Percentiles rank a stretch among this genome's conserved stretches.
phyloP scores from a whole-genome alignment of 2,888 invertebrate species.

The Unio delphinus region DNA sequence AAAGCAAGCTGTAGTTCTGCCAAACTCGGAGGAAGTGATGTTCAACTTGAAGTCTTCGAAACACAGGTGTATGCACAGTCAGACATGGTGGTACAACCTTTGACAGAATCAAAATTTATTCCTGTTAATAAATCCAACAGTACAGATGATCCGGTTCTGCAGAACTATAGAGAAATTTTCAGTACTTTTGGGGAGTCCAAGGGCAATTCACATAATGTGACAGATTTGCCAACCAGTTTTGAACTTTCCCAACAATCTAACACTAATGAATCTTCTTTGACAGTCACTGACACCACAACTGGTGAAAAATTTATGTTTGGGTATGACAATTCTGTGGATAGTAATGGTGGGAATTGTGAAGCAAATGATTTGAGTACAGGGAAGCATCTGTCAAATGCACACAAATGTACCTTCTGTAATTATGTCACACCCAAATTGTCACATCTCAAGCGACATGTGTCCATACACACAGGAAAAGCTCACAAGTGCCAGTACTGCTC shows the following conservation, averaged over 20 bases:
- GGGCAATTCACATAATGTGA: too few relatives aligned
- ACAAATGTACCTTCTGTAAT: constrained; percentile 18
- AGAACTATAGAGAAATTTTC: too few relatives aligned
- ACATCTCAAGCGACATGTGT: constrained; percentile 21
- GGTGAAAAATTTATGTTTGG: too few relatives aligned
- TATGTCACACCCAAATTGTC: constrained; percentile 25
- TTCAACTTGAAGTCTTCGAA: not conserved
- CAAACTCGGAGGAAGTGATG: constrained; percentile 2
- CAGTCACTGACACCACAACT: too few relatives aligned
- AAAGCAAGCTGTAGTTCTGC: constrained; percentile 14
- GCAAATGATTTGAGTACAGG: too few relatives aligned
- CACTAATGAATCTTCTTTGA: too few relatives aligned
- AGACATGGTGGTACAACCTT: constrained; percentile 12
- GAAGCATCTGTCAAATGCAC: not conserved
- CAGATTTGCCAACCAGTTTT: too few relatives aligned
- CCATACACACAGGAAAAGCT: constrained; percentile 21
- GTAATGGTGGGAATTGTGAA: too few relatives aligned
- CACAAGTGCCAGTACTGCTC: constrained; percentile 19
- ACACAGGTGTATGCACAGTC: not conserved
- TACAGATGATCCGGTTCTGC: too few relatives aligned
- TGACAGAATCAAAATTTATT: constrained; percentile 16
- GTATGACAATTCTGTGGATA: too few relatives aligned
- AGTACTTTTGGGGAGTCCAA: too few relatives aligned
- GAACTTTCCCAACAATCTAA: too few relatives aligned
- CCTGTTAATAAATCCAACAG: not conserved